A percentile compares a stretch with the other conserved stretches of the same genome.
These are phyloP conservation scores for Cheilosia urbana DNA, from an alignment of 2,888 invertebrate genomes.

Conservation along the genomic window DNA sequence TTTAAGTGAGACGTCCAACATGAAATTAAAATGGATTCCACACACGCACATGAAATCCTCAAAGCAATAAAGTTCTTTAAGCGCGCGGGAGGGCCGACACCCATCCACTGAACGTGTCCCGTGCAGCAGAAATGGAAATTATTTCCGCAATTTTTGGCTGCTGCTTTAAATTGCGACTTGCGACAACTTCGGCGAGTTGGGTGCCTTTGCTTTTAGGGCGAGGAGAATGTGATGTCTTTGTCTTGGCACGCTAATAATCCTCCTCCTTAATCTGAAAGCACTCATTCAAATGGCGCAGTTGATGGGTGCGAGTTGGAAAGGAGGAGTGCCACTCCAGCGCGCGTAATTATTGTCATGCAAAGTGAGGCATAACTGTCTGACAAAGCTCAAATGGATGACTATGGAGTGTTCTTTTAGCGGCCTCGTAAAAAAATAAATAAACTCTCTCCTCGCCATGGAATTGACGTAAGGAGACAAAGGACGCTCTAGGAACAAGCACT, in stretches of 20 bases:
- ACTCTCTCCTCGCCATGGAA: neutral
- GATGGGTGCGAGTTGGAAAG: neutral
- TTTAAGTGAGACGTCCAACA: constrained; percentile 39
- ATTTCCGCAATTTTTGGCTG: constrained; percentile 51
- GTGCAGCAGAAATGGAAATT: constrained; percentile 16
- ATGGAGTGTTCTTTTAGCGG: neutral
- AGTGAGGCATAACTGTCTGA: neutral
- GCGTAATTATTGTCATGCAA: constrained; percentile 8
- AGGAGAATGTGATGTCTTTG: constrained; percentile 44
- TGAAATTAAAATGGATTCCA: constrained; percentile 57
- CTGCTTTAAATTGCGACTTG: neutral
- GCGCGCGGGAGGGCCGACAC: constrained; percentile 1
- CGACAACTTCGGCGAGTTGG: constrained; percentile 21
- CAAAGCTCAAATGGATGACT: neutral
- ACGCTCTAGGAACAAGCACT: constrained; percentile 1
- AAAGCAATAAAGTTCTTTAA: constrained; percentile 45
- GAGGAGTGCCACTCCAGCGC: neutral
- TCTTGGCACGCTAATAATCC: constrained; percentile 34
- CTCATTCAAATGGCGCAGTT: constrained; percentile 4
- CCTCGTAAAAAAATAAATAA: too few species aligned
- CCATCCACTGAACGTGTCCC: neutral
- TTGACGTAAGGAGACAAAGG: neutral
- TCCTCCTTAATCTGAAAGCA: constrained; percentile 31
- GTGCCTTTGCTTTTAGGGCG: too few species aligned
- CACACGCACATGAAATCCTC: constrained; percentile 14